These are phyloP conservation scores for Neodiprion virginianus DNA, from an alignment of 1,140 invertebrate species.

Conservation along the genomic window DNA sequence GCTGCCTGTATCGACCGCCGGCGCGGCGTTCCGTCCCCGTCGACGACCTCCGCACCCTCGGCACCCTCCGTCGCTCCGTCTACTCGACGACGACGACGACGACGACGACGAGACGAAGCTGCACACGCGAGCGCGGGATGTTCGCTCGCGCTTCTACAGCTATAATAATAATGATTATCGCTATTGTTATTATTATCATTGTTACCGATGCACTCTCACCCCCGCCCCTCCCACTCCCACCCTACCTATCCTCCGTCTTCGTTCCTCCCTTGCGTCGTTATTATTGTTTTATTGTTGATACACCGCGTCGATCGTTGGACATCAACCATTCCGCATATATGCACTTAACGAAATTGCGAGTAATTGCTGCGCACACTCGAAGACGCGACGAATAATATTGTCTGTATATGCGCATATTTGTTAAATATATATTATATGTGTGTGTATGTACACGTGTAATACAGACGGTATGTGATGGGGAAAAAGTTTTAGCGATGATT, in stretches of 20 bases:
- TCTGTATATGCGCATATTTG: too few species aligned
- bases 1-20: constrained; percentile 51
- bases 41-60: background rate
- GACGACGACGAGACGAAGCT: too few species aligned
- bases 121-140: background rate
- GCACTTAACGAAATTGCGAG: background rate
- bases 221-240: constrained; percentile 18
- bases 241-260: background rate
- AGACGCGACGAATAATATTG: too few species aligned
- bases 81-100: background rate
- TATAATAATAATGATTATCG: background rate
- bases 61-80: background rate
- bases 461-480: too few species aligned
- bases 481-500: too few species aligned
- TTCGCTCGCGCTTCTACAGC: background rate
- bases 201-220: constrained; percentile 31
- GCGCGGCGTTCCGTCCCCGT: background rate
- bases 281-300: constrained; percentile 1
- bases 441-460: too few species aligned
- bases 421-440: too few species aligned
- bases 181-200: constrained; percentile 14
- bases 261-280: background rate
- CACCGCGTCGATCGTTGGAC: background rate
- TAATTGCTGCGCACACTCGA: too few species aligned
- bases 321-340: background rate